Evolutionary conservation across 1,140 invertebrate genomes (phyloP), one percentile per base, ranked within the genome.

Genomic region (Drosophila orosa): DNA sequence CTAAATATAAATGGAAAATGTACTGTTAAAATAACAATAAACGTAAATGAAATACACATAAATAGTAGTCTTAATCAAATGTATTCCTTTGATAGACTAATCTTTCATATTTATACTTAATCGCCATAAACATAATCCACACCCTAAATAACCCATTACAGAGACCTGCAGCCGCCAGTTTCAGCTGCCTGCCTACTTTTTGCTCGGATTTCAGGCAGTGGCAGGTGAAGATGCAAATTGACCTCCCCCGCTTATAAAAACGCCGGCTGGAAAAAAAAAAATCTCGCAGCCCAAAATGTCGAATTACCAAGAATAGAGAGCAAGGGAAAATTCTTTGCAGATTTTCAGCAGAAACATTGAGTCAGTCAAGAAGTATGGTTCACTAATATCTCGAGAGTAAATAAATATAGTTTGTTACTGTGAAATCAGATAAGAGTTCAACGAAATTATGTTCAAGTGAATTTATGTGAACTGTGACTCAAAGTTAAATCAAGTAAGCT

Each of bases 171-270:
- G 40, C 22, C 29, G 29, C 5, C n/a, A 15, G 44, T 65, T 65
- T 5, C 65, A 68, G 60, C 65, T 68, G 65, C 65, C 65, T 68
- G 65, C 65, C 65, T 52, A 52, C 48, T 45, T 19, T 67, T 66
- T 19, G 45, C 60, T 40, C 10, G 60, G 60, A 68, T 68, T 52
- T 68, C 8, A 10, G 22, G 8, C 8, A 65, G 27, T 35, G 65
- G 65, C 65, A 68, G 65, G 65, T 68, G 65, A 66, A 50, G 25
- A 52, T 65, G 45, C 44, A 68, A 50, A 50, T 50, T 31, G 27
- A 67, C 63, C 63, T 67, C 17, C 45, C 29, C 9, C 58, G 58
- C 40, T 39, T 63, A 63, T 67, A 65, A 67, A 65, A 65, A 67
- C 13, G 59, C 59, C 63, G 63, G 63, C 42, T 67, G 59, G 59